Evolutionary conservation across 2,797 vertebrate genomes (phyloP), one percentile per base, ranked within the genome.

Genomic region (Phalloptychus januarius): DNA sequence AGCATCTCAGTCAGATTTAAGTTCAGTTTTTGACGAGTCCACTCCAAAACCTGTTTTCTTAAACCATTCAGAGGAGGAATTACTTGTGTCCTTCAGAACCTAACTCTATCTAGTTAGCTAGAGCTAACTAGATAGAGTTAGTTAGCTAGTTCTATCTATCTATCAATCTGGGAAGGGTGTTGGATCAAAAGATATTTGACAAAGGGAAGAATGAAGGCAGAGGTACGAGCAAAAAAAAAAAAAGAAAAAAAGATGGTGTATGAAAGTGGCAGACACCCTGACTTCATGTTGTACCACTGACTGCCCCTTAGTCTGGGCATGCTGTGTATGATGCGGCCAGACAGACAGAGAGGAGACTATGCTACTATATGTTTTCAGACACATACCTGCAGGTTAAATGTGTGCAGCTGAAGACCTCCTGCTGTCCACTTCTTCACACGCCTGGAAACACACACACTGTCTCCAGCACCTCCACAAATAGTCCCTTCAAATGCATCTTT

Each of bases 401-500:
- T 11, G 18, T 82, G 79, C 69, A 72, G 10, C 80, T 63, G 75
- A 80, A 89, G 76, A 56, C 84, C 82, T 82, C 11, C 56, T 77
- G 61, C 63, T 78, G 80, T 77, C 56, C 72, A 58, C 45, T 40
- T 80, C 83, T 88, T 89, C 83, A 89, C 88, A 81, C 87, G 40
- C 79, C 77, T 88, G 80, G 84, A 90, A 90, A 88, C 83, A 83
- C 81, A 75, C 76, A 33, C 50, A 33, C 76, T 10, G 87, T 85
- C 86, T 85, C 84, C 83, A 45, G 65, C 84, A 77, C 77, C 58
- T 85, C 92, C 77, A 50, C 83, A 88, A 93, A 93, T 94, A 93
- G 91, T 84, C 80, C 80, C 12, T 61, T 78, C 89, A 85, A n/a
- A 67, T 58, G 31, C 61, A 67, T 90, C 90, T 89, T 80, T 91